phyloP scores from a whole-genome alignment of 2,888 invertebrate species.

The Muschampia plurimacula region DNA sequence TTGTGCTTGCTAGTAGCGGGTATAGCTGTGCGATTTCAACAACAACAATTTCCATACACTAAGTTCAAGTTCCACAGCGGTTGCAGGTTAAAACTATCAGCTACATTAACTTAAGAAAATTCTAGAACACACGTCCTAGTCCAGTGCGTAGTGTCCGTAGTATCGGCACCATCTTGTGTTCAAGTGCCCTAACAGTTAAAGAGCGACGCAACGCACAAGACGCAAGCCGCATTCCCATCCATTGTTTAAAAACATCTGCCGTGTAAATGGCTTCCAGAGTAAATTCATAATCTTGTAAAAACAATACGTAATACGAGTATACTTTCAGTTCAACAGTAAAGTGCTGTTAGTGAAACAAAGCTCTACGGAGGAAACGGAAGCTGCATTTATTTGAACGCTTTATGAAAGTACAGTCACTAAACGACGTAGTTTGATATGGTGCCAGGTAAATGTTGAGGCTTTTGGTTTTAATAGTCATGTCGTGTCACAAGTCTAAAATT shows the following conservation, averaged over 20 bases:
- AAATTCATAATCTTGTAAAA: slow-evolving; percentile 35
- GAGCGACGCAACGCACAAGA: slow-evolving; percentile 12
- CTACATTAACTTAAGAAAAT: no score
- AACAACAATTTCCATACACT: no score
- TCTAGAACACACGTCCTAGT: no score
- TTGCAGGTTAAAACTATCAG: no score
- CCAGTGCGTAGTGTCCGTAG: not conserved
- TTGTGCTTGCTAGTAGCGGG: no score
- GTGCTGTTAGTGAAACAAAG: slow-evolving; percentile 40
- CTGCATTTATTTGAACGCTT: slow-evolving; percentile 20
- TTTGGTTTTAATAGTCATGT: not conserved
- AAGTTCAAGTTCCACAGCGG: no score
- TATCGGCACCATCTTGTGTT: not conserved
- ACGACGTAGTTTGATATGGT: slow-evolving; percentile 24
- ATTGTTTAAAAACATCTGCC: slow-evolving; percentile 47
- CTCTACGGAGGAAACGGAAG: slow-evolving; percentile 37
- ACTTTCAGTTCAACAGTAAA: slow-evolving; percentile 27
- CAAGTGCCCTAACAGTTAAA: not conserved
- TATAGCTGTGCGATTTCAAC: no score
- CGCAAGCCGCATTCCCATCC: slow-evolving; percentile 20
- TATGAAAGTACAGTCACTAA: slow-evolving; percentile 27
- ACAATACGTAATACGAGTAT: slow-evolving; percentile 33
- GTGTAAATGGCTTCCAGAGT: slow-evolving; percentile 40
- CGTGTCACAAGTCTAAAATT: no score
- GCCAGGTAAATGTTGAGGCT: not conserved